Evolutionary conservation across 2,113 vertebrate species (phyloP), one percentile per base, ranked within the genome.

Genomic region (Pollimyrus isidori): DNA sequence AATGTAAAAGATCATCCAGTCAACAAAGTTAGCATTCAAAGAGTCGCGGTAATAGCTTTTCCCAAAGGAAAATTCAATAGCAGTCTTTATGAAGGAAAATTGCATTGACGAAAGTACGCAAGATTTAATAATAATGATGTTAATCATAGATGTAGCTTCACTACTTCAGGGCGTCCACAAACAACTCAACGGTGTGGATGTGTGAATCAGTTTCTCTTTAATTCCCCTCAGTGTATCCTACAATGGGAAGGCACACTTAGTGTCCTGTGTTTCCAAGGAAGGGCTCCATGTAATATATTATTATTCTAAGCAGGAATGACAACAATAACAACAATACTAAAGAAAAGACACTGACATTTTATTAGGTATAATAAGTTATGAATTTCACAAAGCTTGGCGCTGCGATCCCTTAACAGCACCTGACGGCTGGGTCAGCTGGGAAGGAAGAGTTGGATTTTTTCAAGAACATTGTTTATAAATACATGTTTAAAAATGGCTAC

Each of bases 101-200:
- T 84, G 84, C 83, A 84, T 91, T 92, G 88, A 80, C 82, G 89
- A 39, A 65, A 83, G 48, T 89, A 88, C 88, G 50, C 85, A n/a
- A 91, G 35, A 49, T 46, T 48, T 23, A 84, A 48, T 46, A 84
- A 84, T 23, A 48, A 46, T 48, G 17, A 46, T 48, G 23, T 13
- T 84, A 11, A 84, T 83, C 23, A 88, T 89, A 90, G 92, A 82
- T 56, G 45, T 52, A 45, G 88, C 90, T 88, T 92, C 90, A 91
- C 88, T 65, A n/a, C 53, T 15, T 53, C 76, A 82, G 82, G 87
- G 17, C 13, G 2, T 80, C 21, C 23, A 7, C 82, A 45, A 39
- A 84, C 7, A 3, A 48, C 17, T 42, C 21, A 13, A 23, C 11
- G 45, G 19, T 84, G 42, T 48, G 7, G 73, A 17, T 42, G 35